Evolutionary conservation across 2,113 vertebrate species (phyloP).

Genomic region (Etheostoma spectabile): DNA sequence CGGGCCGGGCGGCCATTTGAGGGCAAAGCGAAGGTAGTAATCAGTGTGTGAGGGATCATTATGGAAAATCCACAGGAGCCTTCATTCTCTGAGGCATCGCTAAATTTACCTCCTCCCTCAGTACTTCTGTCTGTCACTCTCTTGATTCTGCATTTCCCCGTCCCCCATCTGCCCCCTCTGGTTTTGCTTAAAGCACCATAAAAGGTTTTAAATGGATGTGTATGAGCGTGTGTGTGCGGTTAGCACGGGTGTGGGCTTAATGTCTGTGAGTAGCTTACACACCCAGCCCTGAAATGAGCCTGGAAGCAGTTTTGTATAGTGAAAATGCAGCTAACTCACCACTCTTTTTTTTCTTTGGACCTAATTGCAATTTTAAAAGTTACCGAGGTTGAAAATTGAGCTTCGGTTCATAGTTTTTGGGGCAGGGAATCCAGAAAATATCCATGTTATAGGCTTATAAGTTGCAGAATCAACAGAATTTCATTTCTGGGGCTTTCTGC

Average conservation of each 20-base stretch:
- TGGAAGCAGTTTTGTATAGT: conserved; percentile 21
- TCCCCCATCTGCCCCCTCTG: neutral
- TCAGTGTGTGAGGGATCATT: conserved; percentile 72
- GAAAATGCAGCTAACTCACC: neutral
- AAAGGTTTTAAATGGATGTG: conserved; percentile 33
- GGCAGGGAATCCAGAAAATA: neutral
- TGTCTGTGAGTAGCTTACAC: conserved; percentile 38
- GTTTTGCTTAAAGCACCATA: conserved; percentile 32
- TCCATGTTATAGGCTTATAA: conserved; percentile 1
- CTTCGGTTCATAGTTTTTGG: neutral
- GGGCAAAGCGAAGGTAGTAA: conserved; percentile 71
- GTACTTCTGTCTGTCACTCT: conserved; percentile 23
- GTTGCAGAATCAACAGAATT: conserved; percentile 6
- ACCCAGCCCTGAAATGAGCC: conserved; percentile 45
- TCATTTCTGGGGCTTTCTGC: neutral
- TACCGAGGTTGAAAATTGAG: neutral
- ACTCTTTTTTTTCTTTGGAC: neutral
- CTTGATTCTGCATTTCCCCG: conserved; percentile 17
- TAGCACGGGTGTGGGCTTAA: conserved; percentile 58
- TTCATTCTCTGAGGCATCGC: conserved; percentile 54
- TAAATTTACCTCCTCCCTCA: conserved; percentile 65
- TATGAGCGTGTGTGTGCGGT: conserved; percentile 43
- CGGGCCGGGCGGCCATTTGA: conserved; percentile 30
- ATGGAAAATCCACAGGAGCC: conserved; percentile 75
- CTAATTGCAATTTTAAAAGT: neutral